A percentile compares a stretch with the other conserved stretches of the same genome.
Conservation (phyloP, 2,888 invertebrate species). For the Ptychoptera contaminata region DNA sequence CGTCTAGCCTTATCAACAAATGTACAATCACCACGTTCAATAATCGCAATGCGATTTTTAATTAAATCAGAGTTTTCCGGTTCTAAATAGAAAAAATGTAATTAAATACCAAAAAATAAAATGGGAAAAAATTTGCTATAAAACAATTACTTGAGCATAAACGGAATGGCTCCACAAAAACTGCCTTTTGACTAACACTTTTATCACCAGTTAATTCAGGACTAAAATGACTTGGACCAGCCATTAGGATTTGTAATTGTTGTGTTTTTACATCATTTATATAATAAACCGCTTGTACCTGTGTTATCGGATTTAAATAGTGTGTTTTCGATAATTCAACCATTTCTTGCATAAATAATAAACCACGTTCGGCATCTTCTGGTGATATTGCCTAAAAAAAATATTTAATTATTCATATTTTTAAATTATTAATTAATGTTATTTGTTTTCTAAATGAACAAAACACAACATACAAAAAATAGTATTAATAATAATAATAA, state of each 20-base stretch:
- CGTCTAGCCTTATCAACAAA: conserved; percentile 86
- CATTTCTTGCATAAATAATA: conserved; percentile 96
- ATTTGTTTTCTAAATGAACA: too few relatives aligned
- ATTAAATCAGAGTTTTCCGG: conserved; percentile 43
- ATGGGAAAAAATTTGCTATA: not conserved
- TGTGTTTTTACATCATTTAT: conserved; percentile 18
- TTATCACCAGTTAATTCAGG: conserved; percentile 50
- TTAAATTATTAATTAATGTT: too few relatives aligned
- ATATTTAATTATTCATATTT: too few relatives aligned
- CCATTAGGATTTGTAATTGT: conserved; percentile 34
- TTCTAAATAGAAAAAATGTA: conserved; percentile 14
- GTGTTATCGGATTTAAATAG: conserved; percentile 25
- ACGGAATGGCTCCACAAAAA: conserved; percentile 54
- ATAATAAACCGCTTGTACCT: conserved; percentile 32
- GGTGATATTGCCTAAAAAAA: conserved; percentile 60
- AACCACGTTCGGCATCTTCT: conserved; percentile 80
- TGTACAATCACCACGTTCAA: conserved; percentile 85
- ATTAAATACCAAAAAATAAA: not conserved
- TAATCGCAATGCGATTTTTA: conserved; percentile 62
- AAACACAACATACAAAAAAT: conserved; percentile 3
- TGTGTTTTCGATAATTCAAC: conserved; percentile 70
- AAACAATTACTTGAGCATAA: conserved; percentile 29
- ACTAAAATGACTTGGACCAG: conserved; percentile 88
- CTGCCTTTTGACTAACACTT: conserved; percentile 45
- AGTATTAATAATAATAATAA: not conserved